Evolutionary conservation across 2,888 invertebrate species (phyloP), one percentile per base, ranked within the genome.

Genomic region (Plagiodera versicolora): DNA sequence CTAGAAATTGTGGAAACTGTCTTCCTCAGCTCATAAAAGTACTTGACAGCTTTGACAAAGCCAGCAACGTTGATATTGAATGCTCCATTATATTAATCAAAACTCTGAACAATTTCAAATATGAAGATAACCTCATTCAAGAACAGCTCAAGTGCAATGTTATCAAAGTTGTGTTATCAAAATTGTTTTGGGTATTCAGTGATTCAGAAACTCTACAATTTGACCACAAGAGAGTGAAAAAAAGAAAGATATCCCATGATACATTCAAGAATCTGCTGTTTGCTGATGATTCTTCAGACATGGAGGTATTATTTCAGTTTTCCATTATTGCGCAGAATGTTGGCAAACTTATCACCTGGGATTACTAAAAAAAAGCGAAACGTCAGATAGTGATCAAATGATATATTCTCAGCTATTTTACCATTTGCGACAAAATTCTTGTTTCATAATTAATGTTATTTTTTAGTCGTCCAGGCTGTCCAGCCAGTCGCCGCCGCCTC

Each of bases 101-200:
- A 17, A 75, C 77, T 8, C 67, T 80, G 28, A 73, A 71, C 30
- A 75, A 75, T 63, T 79, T 75, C 64, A 73, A 71, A 56, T 77
- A 72, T 53, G 74, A 77, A 44, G 74, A 75, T n/a, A 58, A 44
- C 14, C 60, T 77, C 17, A 65, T 78, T 49, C 53, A 65, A 35
- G 72, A 72, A 16, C 78, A 78, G 61, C 48, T 78, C n/a, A 67
- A 70, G 24, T 62, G 69, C 53, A 68, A 72, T 44, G 69, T 77
- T 20, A 66, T 24, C 24, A 24, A 24, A 6, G 65, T 76, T n/a
- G 54, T 80, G 4, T 62, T 72, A 6, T 71, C 74, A 16, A 79
- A 79, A 68, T 61, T 80, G 20, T 68, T 70, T 48, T 69, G 72
- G 70, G 50, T 77, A 1, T 28, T 59, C n/a, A 20, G 49, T 9